Evolutionary conservation across 2,797 vertebrate species (phyloP).

Genomic region (Chloroceryle amazona): DNA sequence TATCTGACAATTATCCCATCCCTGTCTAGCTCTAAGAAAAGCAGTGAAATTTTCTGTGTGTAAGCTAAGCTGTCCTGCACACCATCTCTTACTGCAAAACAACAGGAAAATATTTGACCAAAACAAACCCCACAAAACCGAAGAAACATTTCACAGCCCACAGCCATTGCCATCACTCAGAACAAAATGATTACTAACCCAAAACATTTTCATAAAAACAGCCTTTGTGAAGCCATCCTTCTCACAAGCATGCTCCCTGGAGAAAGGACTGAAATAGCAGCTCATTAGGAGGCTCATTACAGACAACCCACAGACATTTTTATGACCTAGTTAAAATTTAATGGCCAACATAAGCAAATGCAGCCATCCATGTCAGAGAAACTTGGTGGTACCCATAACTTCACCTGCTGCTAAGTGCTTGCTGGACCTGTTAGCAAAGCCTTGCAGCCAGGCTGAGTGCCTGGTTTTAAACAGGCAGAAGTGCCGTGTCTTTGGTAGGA

Average conservation of each 20-base stretch:
- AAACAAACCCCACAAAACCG: background rate
- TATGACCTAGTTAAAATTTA: slow-evolving; percentile 9
- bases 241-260: background rate
- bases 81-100: background rate
- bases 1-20: background rate
- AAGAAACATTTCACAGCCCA: background rate
- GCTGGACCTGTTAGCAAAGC: background rate
- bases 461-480: background rate
- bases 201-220: background rate
- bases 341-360: background rate
- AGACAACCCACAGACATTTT: background rate
- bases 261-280: background rate
- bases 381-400: background rate
- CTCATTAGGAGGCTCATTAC: background rate
- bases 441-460: too few species aligned
- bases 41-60: accelerated
- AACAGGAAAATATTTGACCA: background rate
- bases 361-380: accelerated
- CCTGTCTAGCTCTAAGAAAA: background rate
- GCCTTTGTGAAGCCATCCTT: background rate
- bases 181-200: background rate
- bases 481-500: background rate
- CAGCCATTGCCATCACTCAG: background rate
- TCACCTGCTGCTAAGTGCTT: background rate
- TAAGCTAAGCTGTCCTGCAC: background rate